Evolutionary conservation across 2,797 vertebrate genomes (phyloP), one percentile per base, ranked within the genome.

Genomic region (Lepus oiostolus): DNA sequence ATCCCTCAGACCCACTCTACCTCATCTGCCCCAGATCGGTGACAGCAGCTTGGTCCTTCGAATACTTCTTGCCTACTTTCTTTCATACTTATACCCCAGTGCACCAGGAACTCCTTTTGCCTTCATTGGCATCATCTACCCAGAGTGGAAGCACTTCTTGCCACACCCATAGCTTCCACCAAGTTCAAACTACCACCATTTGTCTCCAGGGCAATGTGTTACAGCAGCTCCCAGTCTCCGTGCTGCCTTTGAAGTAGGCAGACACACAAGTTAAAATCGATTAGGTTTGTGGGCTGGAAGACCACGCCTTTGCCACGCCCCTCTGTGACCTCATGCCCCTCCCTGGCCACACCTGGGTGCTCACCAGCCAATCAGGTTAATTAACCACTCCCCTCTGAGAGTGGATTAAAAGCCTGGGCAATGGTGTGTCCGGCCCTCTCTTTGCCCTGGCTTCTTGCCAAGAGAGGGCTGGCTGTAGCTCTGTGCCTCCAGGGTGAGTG

Each of bases 101-200:
- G 63, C 10, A 7, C 63, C 62, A 60, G 72, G 32, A 92, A 65
- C 21, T 77, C 47, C 50, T n/a, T 1, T 26, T 65, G 12, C 30
- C 76, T 83, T n/a, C 42, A 32, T 21, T 9, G 24, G 30, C n/a
- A 58, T 85, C 79, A 30, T 84, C 50, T 81, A 38, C 8, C n/a
- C 58, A 81, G 47, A 63, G 79, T 28, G 30, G 90, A 21, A 62
- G 35, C 50, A 54, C 71, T 93, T 92, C 74, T 76, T 72, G 42
- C 62, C 58, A 75, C 21, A 22, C 19, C 58, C 17, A 50, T 22
- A 30, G 58, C 42, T 84, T 94, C 42, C 42, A 26, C 24, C 12
- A 52, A 76, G 79, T 47, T n/a, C 63, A 79, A 60, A 67, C 32
- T 10, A n/a, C 67, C 17, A 90, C 54, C 38, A 32, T 2, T 30